Percentiles rank a stretch among this genome's conserved stretches.
Evolutionary conservation across 2,797 vertebrate species (phyloP).

Genomic region (Astyanax mexicanus): DNA sequence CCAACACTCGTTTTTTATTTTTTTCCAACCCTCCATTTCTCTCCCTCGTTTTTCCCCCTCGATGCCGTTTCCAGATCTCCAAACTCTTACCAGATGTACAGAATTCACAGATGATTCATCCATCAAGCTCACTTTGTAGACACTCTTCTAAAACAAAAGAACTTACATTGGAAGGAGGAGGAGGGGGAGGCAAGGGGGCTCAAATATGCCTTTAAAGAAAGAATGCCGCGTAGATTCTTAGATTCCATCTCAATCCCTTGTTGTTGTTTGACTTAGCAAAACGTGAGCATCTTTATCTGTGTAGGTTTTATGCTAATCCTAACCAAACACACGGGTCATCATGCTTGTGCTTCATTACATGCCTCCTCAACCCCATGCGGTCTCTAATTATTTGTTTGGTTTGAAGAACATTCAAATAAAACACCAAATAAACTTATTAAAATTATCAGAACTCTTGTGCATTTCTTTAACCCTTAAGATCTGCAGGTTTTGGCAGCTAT

Average conservation of each 20-base stretch:
- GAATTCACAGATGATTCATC: constrained; percentile 85
- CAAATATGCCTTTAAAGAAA: constrained; percentile 73
- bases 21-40: constrained; percentile 59
- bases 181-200: constrained; percentile 56
- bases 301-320: constrained; percentile 1
- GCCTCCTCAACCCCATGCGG: neutral
- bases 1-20: constrained; percentile 67
- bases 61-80: constrained; percentile 81
- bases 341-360: neutral
- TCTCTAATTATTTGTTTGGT: neutral
- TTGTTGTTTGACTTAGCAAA: neutral
- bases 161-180: constrained; percentile 23
- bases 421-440: too few species aligned
- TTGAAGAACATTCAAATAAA: neutral
- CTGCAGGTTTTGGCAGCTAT: neutral
- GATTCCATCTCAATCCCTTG: neutral
- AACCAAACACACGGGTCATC: neutral
- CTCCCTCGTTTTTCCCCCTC: constrained; percentile 63
- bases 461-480: neutral
- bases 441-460: neutral
- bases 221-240: constrained; percentile 58
- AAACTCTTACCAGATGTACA: constrained; percentile 91
- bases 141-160: constrained; percentile 75
- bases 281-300: neutral
- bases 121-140: constrained; percentile 83